A percentile compares a stretch with the other conserved stretches of the same genome.
Evolutionary conservation across 1,140 invertebrate species (phyloP).

Genomic region (Ylistrum balloti): DNA sequence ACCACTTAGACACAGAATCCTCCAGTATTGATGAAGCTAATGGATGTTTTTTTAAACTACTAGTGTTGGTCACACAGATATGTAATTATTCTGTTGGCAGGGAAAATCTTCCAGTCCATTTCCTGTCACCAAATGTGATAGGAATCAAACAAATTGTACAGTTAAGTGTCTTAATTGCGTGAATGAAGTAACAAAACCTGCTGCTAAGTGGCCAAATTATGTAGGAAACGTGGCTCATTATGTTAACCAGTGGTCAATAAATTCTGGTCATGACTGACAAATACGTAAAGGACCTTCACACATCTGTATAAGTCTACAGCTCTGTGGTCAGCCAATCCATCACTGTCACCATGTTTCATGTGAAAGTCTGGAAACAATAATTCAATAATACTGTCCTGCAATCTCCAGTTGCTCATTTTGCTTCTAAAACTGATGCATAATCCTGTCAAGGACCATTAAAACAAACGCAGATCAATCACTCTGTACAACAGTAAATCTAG

Average conservation of each 20-base stretch:
- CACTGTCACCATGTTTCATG: neutral
- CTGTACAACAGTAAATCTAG: too few species aligned
- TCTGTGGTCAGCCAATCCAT: neutral
- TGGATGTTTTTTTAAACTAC: neutral
- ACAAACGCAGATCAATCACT: too few species aligned
- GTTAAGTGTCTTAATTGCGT: neutral
- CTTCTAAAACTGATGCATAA: neutral
- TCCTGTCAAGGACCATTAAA: too few species aligned
- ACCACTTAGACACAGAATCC: neutral
- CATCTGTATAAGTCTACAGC: neutral
- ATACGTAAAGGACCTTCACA: neutral
- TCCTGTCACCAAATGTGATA: neutral
- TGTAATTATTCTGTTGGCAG: neutral
- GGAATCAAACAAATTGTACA: neutral
- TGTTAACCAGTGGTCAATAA: neutral
- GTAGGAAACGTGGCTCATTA: neutral
- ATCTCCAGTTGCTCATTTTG: neutral
- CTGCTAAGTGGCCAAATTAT: neutral
- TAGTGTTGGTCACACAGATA: neutral
- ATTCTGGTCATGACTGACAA: neutral
- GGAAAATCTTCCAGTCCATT: neutral
- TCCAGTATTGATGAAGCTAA: neutral
- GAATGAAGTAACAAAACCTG: neutral
- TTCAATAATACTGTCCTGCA: neutral
- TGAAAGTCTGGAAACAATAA: neutral